Evolutionary conservation across 2,113 vertebrate species (phyloP), one percentile per base, ranked within the genome.

Genomic region (Meles meles): DNA sequence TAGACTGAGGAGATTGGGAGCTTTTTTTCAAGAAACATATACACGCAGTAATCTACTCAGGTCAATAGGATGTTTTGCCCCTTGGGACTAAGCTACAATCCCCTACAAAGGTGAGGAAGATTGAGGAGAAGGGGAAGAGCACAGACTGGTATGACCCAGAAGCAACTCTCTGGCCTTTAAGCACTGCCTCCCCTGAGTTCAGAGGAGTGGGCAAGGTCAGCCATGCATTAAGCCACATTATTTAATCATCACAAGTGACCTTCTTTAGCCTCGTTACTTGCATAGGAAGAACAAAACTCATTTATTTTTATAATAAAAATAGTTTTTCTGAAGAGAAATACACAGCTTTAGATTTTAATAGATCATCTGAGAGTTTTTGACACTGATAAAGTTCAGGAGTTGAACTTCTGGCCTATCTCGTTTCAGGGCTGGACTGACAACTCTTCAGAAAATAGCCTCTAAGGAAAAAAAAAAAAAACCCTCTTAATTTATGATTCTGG

Each of bases 341-440:
- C 20, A 85, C 23, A 27, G 17, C 10, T 29, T 81, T 80, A 84
- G 27, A 91, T 94, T 97, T 93, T 77, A 92, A 93, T 80, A 94
- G 88, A 57, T 90, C 67, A 72, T 90, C 37, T 25, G 49, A 87
- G 79, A 90, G 42, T 39, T 95, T 90, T 83, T 88, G 90, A 95
- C 76, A 77, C 8, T 42, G 47, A 82, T 47, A 34, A 84, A 96
- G 31, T 65, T 93, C 83, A 94, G 65, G 44, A 80, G 49, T 44
- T 74, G 42, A 94, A 87, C 83, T 93, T 91, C 34, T 34, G 14
- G 15, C 67, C 79, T 65, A 44, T 57, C 86, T 92, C 9, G 37
- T 69, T 84, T 92, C 39, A 39, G 42, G 57, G n/a, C 17, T 37
- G 7, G 15, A n/a, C 87, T 55, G 95, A 55, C 55, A 90, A 80